Percentiles rank a stretch among this genome's conserved stretches.
Conservation (phyloP, 1,140 invertebrate species). For the Eumaeus atala region DNA sequence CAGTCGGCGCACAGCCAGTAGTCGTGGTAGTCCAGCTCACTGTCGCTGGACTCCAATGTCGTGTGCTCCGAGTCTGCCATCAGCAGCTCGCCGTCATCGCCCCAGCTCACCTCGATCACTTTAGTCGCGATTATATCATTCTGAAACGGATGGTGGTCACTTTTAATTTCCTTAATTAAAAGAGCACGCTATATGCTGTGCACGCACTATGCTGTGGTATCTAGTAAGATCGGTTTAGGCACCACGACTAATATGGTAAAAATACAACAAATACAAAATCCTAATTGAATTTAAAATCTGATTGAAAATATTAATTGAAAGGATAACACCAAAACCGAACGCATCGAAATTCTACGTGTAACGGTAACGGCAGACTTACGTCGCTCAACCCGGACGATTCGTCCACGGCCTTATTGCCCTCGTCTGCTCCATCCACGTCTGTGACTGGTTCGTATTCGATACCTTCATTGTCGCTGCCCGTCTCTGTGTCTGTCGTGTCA, state of each 20-base stretch:
- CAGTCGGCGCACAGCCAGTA: constrained; percentile 79
- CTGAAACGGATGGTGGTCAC: constrained; percentile 31
- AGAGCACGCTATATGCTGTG: no score
- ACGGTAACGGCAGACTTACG: constrained; percentile 35
- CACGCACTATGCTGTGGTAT: no score
- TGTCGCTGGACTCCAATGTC: constrained; percentile 65
- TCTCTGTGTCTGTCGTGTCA: constrained; percentile 69
- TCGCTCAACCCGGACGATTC: constrained; percentile 54
- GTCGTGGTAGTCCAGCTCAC: constrained; percentile 73
- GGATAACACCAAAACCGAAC: not conserved
- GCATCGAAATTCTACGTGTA: not conserved
- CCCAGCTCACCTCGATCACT: constrained; percentile 47
- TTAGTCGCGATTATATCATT: constrained; percentile 59
- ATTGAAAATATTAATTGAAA: no score
- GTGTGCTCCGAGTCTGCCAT: constrained; percentile 75
- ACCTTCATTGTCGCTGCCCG: constrained; percentile 32
- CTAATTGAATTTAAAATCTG: no score
- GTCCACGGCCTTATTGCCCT: constrained; percentile 33
- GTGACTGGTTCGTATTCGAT: constrained; percentile 36
- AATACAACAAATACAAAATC: no score
- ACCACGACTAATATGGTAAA: no score
- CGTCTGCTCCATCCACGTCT: constrained; percentile 21
- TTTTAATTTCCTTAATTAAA: no score
- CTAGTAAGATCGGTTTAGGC: no score
- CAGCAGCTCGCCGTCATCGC: constrained; percentile 53